phyloP scores from a whole-genome alignment of 2,888 invertebrate genomes.

The Lithodes maja region DNA sequence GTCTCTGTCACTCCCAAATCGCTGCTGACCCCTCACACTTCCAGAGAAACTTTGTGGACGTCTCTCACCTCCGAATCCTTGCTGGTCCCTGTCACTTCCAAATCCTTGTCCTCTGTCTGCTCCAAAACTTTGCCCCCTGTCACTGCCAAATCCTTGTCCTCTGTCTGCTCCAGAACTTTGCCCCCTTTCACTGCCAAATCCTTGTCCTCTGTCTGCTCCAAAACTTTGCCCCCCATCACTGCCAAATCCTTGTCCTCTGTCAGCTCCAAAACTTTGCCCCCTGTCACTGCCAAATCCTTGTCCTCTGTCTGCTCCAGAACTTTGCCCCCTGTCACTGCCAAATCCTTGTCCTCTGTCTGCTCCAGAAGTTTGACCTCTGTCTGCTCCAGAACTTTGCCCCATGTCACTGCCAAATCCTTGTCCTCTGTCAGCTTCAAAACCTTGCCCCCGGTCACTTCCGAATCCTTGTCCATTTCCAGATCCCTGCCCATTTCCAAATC shows the following conservation, averaged over 20 bases:
- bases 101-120: background rate
- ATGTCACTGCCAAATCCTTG: background rate
- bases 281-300: background rate
- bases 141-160: background rate
- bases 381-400: background rate
- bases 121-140: background rate
- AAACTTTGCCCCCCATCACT: background rate
- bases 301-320: background rate
- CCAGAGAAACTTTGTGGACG: background rate
- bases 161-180: background rate
- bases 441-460: background rate
- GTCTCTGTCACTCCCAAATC: background rate
- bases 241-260: background rate
- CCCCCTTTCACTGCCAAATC: background rate
- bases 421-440: background rate
- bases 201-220: background rate
- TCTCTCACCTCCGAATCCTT: background rate
- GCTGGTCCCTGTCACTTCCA: background rate
- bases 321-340: background rate
- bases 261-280: background rate
- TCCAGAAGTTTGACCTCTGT: background rate
- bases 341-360: background rate
- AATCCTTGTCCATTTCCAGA: background rate
- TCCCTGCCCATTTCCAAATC: background rate
- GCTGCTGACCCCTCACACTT: background rate